Percentiles rank a stretch among this genome's conserved stretches.
Evolutionary conservation across 2,888 invertebrate genomes (phyloP).

Genomic region (Blastobasis adustella): DNA sequence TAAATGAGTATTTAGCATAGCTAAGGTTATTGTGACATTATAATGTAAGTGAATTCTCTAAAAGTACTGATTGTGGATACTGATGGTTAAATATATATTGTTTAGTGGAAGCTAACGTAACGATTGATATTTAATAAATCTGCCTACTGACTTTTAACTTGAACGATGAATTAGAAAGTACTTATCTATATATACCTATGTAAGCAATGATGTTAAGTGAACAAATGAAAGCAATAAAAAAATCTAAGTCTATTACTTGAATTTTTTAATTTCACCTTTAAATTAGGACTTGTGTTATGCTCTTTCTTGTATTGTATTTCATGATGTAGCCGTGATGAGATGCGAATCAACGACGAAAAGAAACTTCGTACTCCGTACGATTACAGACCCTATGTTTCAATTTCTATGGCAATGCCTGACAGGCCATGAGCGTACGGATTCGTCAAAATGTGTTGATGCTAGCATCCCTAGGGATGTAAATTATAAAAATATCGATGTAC

Average conservation of each 20-base stretch:
- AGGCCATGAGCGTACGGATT: too few relatives aligned
- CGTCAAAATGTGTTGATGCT: too few relatives aligned
- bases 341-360: too few relatives aligned
- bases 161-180: conserved; percentile 1
- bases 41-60: conserved; percentile 7
- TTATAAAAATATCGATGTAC: too few relatives aligned
- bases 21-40: conserved; percentile 13
- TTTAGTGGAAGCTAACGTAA: too few relatives aligned
- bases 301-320: too few relatives aligned
- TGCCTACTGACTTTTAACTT: conserved; percentile 12
- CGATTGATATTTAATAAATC: conserved; percentile 12
- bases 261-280: neutral
- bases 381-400: too few relatives aligned
- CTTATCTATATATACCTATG: conserved; percentile 7
- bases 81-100: too few relatives aligned
- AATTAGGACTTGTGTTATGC: neutral
- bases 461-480: too few relatives aligned
- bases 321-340: too few relatives aligned
- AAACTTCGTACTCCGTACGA: too few relatives aligned
- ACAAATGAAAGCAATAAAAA: conserved; percentile 51
- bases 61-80: conserved; percentile 14
- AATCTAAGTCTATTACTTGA: conserved; percentile 9
- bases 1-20: conserved; percentile 16
- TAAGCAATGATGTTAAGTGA: conserved; percentile 39
- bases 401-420: too few relatives aligned